phyloP scores from a whole-genome alignment of 2,113 vertebrate genomes.

The Menidia beryllina region DNA sequence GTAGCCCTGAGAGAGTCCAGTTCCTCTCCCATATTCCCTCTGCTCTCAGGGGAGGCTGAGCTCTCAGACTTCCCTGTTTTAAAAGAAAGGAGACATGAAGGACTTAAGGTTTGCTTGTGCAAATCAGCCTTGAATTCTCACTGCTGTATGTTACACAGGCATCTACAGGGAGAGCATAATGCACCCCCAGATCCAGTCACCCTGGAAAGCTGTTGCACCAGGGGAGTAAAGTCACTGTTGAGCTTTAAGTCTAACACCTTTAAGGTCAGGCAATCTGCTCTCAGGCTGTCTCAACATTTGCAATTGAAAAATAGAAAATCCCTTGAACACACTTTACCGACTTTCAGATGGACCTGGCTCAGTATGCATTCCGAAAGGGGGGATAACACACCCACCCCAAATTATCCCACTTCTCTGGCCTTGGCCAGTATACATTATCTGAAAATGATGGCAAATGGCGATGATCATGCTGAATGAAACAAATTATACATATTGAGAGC shows the following conservation, averaged over 20 bases:
- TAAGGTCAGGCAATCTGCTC: slow-evolving; percentile 28
- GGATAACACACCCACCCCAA: slow-evolving; percentile 3
- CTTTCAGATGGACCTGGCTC: neutral
- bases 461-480: slow-evolving; percentile 11
- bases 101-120: neutral
- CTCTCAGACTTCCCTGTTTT: slow-evolving; percentile 79
- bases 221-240: slow-evolving; percentile 23
- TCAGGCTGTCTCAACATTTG: slow-evolving; percentile 6
- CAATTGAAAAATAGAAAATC: slow-evolving; percentile 41
- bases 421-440: neutral
- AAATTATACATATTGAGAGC: slow-evolving; percentile 14
- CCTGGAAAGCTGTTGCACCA: slow-evolving; percentile 41
- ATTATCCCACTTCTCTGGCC: neutral
- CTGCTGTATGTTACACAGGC: neutral
- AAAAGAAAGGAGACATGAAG: slow-evolving; percentile 9
- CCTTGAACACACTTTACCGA: slow-evolving; percentile 13
- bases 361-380: neutral
- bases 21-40: slow-evolving; percentile 78
- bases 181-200: slow-evolving; percentile 47
- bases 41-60: slow-evolving; percentile 66
- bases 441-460: slow-evolving; percentile 5
- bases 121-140: neutral
- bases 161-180: slow-evolving; percentile 22
- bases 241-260: slow-evolving; percentile 26
- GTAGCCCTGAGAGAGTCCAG: slow-evolving; percentile 73